A percentile compares a stretch with the other conserved stretches of the same genome.
Evolutionary conservation across 2,888 invertebrate species (phyloP).

Genomic region (Nesidiocoris tenuis): DNA sequence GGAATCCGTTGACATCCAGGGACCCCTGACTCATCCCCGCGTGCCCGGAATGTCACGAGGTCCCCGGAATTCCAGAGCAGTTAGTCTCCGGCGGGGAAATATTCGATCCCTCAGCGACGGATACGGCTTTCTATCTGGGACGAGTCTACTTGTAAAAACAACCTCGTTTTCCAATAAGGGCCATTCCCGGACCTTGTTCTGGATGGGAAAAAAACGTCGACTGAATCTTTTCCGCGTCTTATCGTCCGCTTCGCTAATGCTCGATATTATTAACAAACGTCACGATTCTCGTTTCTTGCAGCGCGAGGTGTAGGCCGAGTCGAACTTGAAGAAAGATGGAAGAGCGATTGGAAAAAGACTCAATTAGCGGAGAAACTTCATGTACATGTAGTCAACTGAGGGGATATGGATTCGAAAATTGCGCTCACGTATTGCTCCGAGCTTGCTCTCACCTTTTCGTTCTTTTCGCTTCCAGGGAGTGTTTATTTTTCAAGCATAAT

Average conservation of each 20-base stretch:
- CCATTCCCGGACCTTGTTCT: background rate
- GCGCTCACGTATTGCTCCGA: background rate
- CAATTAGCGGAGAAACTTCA: background rate
- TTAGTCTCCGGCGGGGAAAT: background rate
- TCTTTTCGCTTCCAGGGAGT: background rate
- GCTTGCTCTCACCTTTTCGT: background rate
- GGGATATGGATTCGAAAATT: background rate
- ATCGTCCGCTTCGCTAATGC: constrained; percentile 12
- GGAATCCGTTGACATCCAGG: background rate
- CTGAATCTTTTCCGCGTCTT: background rate
- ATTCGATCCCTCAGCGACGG: background rate
- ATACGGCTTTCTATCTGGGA: background rate
- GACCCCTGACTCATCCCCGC: background rate
- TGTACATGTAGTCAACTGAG: background rate
- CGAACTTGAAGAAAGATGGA: background rate
- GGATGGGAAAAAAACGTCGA: background rate
- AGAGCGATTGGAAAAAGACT: background rate
- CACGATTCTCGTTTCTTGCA: constrained; percentile 30
- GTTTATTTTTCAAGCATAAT: background rate
- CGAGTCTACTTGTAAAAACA: background rate
- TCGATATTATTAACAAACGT: constrained; percentile 27
- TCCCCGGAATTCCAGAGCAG: background rate
- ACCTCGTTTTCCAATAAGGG: background rate
- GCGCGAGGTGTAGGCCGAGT: constrained; percentile 20
- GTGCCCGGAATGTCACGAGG: background rate